phyloP scores from a whole-genome alignment of 2,888 invertebrate genomes.

The Taenaris catops region DNA sequence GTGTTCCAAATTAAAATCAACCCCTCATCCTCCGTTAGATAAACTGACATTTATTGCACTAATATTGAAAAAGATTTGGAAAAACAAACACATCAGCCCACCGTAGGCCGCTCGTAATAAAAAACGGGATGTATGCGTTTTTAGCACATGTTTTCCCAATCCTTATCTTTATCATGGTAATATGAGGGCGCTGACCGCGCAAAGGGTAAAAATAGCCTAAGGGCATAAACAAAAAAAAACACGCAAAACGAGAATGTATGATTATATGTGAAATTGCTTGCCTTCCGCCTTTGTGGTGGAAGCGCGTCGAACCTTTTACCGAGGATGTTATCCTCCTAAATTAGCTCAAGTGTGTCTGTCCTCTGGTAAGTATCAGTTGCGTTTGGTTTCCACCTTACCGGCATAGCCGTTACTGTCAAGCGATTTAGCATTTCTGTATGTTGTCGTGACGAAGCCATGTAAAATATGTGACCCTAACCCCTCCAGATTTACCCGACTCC shows the following conservation, averaged over 20 bases:
- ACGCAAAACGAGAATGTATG: constrained; percentile 45
- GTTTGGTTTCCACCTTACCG: no score
- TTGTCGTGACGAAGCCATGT: no score
- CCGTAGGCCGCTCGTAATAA: constrained; percentile 6
- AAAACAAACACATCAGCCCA: constrained; percentile 1
- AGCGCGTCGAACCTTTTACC: constrained; percentile 47
- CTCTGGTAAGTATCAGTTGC: no score
- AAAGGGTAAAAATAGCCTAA: constrained; percentile 42
- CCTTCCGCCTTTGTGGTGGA: constrained; percentile 38
- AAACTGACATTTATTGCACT: constrained; percentile 17
- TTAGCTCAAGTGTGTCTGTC: no score
- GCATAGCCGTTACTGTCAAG: no score
- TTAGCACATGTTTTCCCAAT: constrained; percentile 35
- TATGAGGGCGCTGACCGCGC: constrained; percentile 38
- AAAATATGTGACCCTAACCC: no score
- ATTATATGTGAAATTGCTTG: constrained; percentile 48
- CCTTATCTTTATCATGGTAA: constrained; percentile 31
- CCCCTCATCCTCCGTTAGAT: constrained; percentile 14
- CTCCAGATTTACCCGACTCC: no score
- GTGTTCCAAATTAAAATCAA: constrained; percentile 20
- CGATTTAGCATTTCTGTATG: no score
- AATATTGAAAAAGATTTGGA: constrained; percentile 20
- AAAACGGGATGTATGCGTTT: constrained; percentile 8
- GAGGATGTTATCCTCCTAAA: no score
- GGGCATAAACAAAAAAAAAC: constrained; percentile 48